Conservation (phyloP, 92 coral and sea anemone genomes). For the Blastomussa wellsi region DNA sequence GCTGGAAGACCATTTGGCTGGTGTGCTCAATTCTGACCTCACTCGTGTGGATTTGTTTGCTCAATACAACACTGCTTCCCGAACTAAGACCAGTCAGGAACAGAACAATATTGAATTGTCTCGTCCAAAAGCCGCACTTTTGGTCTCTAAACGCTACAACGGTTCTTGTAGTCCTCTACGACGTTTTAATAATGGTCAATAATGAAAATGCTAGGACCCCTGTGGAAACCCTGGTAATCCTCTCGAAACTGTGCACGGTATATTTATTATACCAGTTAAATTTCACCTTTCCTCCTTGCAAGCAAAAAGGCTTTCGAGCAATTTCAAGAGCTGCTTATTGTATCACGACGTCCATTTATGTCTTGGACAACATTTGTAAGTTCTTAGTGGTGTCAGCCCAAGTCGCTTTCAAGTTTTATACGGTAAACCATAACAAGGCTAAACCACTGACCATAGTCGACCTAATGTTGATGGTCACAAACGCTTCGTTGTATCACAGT, state of each 20-base stretch:
- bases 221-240: slow-evolving; percentile 47
- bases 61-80: slow-evolving; percentile 26
- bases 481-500: slow-evolving; percentile 61
- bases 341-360: slow-evolving; percentile 52
- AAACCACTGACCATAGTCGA: slow-evolving; percentile 40
- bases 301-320: slow-evolving; percentile 2
- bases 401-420: slow-evolving; percentile 75
- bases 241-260: slow-evolving; percentile 50
- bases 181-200: slow-evolving; percentile 43
- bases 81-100: slow-evolving; percentile 49
- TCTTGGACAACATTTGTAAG: slow-evolving; percentile 69
- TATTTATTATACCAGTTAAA: slow-evolving; percentile 55
- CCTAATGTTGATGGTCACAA: slow-evolving; percentile 60
- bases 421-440: slow-evolving; percentile 24
- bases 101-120: slow-evolving; percentile 8
- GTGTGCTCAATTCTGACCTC: slow-evolving; percentile 53
- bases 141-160: slow-evolving; percentile 56
- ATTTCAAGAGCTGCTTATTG: slow-evolving; percentile 45
- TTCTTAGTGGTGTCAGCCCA: slow-evolving; percentile 50
- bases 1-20: slow-evolving; percentile 74
- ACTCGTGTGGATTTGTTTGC: slow-evolving; percentile 23
- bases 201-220: slow-evolving; percentile 16
- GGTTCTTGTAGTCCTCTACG: slow-evolving; percentile 48
- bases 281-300: slow-evolving; percentile 64
- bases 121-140: slow-evolving; percentile 56